phyloP scores from a whole-genome alignment of 1,140 invertebrate genomes.

The Diorhabda elongata region DNA sequence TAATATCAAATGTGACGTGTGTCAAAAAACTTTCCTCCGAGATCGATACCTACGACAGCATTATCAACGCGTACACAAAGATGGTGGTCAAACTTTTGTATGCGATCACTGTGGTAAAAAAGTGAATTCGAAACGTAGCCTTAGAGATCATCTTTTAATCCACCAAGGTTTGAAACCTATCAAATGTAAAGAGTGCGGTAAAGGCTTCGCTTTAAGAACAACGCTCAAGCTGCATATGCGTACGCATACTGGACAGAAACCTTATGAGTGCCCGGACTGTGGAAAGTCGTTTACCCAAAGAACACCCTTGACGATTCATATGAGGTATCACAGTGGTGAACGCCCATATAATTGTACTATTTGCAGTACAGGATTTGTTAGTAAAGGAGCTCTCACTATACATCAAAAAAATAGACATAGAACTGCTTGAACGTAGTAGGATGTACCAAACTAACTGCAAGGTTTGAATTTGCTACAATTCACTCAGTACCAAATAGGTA shows the following conservation, averaged over 20 bases:
- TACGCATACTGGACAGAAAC: conserved; percentile 69
- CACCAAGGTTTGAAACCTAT: conserved; percentile 44
- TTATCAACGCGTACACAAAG: conserved; percentile 25
- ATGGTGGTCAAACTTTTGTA: conserved; percentile 33
- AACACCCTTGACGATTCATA: conserved; percentile 43
- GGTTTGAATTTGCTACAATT: no score
- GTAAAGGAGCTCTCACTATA: conserved; percentile 27
- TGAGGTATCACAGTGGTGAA: conserved; percentile 71
- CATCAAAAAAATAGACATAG: conserved; percentile 27
- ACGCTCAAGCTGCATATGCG: conserved; percentile 71
- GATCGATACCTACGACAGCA: conserved; percentile 30
- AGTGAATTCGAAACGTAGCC: conserved; percentile 36
- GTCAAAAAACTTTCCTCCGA: conserved; percentile 49
- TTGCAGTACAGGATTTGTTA: conserved; percentile 46
- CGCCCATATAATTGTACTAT: conserved; percentile 64
- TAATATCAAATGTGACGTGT: conserved; percentile 38
- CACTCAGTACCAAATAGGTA: no score
- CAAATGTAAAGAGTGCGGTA: conserved; percentile 41
- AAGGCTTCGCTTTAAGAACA: conserved; percentile 63
- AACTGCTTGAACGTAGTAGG: not conserved
- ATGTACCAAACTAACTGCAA: no score
- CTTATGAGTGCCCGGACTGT: conserved; percentile 71
- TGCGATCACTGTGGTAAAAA: conserved; percentile 53
- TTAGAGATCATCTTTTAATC: conserved; percentile 36
- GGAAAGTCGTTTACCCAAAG: conserved; percentile 67